Evolutionary conservation across 2,113 vertebrate species (phyloP).

Genomic region (Nesogale talazaci): DNA sequence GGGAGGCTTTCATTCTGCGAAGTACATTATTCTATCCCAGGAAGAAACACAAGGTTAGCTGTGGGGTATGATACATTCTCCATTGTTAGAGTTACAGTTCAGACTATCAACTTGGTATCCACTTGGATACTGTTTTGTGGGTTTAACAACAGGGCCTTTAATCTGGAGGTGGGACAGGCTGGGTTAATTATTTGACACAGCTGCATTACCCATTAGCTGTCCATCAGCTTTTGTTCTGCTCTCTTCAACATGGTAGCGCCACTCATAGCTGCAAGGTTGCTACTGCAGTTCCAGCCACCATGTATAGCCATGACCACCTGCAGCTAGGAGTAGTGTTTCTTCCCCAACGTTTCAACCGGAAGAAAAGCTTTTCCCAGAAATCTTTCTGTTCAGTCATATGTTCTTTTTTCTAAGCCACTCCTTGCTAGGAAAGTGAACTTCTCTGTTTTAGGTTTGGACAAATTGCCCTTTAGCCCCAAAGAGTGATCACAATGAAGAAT

Average conservation of each 20-base stretch:
- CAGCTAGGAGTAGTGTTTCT: not conserved
- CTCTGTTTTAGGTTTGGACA: slow-evolving; percentile 40
- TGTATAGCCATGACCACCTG: not conserved
- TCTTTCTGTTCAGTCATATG: not conserved
- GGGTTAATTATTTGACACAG: slow-evolving; percentile 14
- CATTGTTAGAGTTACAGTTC: slow-evolving; percentile 45
- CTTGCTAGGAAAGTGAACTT: slow-evolving; percentile 15
- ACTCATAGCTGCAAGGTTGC: not conserved
- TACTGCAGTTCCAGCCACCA: not conserved
- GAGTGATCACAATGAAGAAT: no score
- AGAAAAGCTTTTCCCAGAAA: slow-evolving; percentile 56
- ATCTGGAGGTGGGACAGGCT: not conserved
- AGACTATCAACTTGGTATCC: slow-evolving; percentile 40
- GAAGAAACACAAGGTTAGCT: slow-evolving; percentile 22
- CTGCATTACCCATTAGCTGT: not conserved
- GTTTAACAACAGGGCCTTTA: slow-evolving; percentile 33
- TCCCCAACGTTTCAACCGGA: not conserved
- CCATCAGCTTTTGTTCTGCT: not conserved
- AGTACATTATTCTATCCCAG: not conserved
- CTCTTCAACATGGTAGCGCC: not conserved
- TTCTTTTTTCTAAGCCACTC: slow-evolving; percentile 51
- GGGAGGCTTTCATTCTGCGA: slow-evolving; percentile 39
- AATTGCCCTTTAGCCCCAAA: not conserved
- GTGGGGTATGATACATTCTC: not conserved
- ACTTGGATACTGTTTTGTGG: not conserved